phyloP scores from a whole-genome alignment of 2,113 vertebrate genomes.

The Nasalis larvatus region DNA sequence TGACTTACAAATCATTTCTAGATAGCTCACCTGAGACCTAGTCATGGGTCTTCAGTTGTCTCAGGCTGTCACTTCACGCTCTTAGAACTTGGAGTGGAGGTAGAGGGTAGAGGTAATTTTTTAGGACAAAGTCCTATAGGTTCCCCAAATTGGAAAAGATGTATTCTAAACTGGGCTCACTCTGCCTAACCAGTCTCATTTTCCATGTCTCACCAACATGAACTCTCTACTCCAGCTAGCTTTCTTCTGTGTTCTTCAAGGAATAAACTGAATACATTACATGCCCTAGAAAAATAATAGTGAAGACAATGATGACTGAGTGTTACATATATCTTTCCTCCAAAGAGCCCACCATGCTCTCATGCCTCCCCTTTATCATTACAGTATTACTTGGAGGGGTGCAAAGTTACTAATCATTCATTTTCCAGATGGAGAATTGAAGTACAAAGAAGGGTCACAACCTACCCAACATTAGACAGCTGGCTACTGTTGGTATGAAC shows the following conservation, averaged over 20 bases:
- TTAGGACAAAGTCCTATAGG: neutral
- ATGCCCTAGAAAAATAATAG: neutral
- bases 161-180: neutral
- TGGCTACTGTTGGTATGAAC: neutral
- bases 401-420: constrained; percentile 42
- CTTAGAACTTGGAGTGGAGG: neutral
- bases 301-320: neutral
- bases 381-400: neutral
- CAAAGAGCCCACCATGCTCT: neutral
- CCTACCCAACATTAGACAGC: neutral
- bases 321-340: neutral
- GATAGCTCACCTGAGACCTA: neutral
- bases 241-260: neutral
- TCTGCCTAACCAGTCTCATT: neutral
- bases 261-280: neutral
- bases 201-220: neutral
- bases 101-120: neutral
- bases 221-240: neutral
- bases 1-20: neutral
- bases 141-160: neutral
- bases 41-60: neutral
- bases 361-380: neutral
- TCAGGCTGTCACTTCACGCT: neutral
- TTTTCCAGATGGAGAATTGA: constrained; percentile 43
- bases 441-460: constrained; percentile 19